Base-by-base conservation (phyloP, 2,797 vertebrate species). In the Tympanoctomys barrerae region DNA sequence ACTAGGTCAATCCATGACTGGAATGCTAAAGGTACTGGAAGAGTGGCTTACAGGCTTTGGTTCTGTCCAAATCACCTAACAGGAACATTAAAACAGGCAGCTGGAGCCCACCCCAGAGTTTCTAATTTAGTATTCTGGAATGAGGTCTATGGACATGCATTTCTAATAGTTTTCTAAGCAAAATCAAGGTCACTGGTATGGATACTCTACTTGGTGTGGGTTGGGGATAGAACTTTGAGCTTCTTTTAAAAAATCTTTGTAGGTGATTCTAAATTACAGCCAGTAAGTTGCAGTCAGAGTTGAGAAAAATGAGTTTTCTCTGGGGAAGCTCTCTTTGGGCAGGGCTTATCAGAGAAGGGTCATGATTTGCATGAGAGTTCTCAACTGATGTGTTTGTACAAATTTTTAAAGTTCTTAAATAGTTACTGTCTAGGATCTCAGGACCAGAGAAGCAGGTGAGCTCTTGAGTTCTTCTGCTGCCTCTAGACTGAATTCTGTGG, bases 251-350 rank as follows among this genome's bases (percentile, higher is more conserved):
- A 71, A 93, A 92, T 11, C 12, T 78, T 19, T 62, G 16, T 18
- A 68, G 75, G 16, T 33, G 46, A 78, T 52, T 52, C 28, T 52
- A 78, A 46, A 39, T 31, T 78, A 28, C 28, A 78, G 24, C 54
- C 52, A 94, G 31, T 28, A 46, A 12, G 26, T 31, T 46, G 11
- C 12, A 64, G 18, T 61, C 42, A 94, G n/a, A 49, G 19, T 39
- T 84, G 49, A 83, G 39, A 82, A 85, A 71, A 75, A 39, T 21
- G 80, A 54, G 52, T 66, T 91, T 91, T 93, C 61, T 49, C 61
- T 54, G 46, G 36, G 39, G 39, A 89, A 71, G 6, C 4, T 24
- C 1, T 96, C 22, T 96, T 77, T 87, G 12, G 64, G 66, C 1
- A 96, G 33, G 10, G 2, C 7, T n/a, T 71, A 11, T 49, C 21